Percentiles rank a stretch among this genome's conserved stretches.
phyloP scores from a whole-genome alignment of 2,113 vertebrate genomes.

The Vicugna pacos region DNA sequence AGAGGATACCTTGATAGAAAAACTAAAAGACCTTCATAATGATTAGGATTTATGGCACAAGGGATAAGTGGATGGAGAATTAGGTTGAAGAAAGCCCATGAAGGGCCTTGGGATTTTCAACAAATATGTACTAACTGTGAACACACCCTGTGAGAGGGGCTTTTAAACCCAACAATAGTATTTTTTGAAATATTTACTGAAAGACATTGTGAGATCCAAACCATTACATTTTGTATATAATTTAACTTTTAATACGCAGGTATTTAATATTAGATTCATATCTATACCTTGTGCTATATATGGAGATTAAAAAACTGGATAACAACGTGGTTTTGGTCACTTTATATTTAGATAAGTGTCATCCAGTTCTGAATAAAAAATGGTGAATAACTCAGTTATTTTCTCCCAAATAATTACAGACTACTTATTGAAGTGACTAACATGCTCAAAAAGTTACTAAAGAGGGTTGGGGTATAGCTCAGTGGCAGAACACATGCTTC shows the following conservation, averaged over 20 bases:
- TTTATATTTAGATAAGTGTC: neutral
- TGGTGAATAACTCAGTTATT: neutral
- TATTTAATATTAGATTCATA: slow-evolving; percentile 1
- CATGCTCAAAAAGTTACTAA: neutral
- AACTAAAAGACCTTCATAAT: neutral
- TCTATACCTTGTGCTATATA: neutral
- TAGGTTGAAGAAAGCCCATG: neutral
- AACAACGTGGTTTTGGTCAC: neutral
- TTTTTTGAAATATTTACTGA: neutral
- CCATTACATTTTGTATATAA: neutral
- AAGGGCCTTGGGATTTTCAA: neutral
- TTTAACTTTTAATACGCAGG: neutral
- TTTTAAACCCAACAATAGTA: neutral
- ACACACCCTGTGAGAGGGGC: neutral
- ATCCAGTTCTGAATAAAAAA: neutral
- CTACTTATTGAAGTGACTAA: neutral
- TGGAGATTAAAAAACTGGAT: neutral
- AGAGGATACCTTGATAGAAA: neutral
- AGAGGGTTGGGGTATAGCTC: too few species aligned
- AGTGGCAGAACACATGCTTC: too few species aligned
- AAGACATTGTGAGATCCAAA: neutral
- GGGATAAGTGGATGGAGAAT: neutral
- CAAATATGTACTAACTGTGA: neutral
- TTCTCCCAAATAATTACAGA: neutral
- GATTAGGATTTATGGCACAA: neutral